phyloP scores from a whole-genome alignment of 2,113 vertebrate species.

The Electrona antarctica region DNA sequence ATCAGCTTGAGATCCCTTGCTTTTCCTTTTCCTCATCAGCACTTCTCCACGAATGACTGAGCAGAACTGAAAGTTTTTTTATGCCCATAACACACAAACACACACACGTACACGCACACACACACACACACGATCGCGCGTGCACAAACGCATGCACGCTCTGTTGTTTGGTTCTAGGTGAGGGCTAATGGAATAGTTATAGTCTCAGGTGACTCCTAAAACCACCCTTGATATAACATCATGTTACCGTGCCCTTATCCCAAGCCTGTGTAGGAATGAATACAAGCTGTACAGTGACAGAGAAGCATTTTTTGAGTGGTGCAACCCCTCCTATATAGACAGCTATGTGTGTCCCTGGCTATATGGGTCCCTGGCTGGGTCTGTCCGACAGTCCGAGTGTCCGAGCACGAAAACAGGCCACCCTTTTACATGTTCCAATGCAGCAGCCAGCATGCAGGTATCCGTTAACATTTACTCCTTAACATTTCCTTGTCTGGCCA shows the following conservation, averaged over 20 bases:
- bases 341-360: too few species aligned
- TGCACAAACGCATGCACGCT: conserved; percentile 18
- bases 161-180: conserved; percentile 22
- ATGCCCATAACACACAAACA: not conserved
- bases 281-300: too few species aligned
- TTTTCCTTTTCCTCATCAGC: conserved; percentile 28
- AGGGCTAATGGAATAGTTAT: not conserved
- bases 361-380: too few species aligned
- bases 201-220: conserved; percentile 18
- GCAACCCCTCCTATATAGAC: too few species aligned
- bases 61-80: too few species aligned
- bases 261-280: not conserved
- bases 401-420: too few species aligned
- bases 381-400: too few species aligned
- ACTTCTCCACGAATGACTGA: not conserved
- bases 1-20: conserved; percentile 6
- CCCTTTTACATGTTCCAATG: too few species aligned
- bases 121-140: conserved; percentile 2
- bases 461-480: not conserved
- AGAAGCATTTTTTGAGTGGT: too few species aligned
- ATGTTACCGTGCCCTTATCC: not conserved
- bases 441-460: too few species aligned
- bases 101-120: not conserved
- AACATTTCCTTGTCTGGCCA: not conserved
- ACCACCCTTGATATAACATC: not conserved